phyloP scores from a whole-genome alignment of 2,888 invertebrate species.

The Epinotia ramella region DNA sequence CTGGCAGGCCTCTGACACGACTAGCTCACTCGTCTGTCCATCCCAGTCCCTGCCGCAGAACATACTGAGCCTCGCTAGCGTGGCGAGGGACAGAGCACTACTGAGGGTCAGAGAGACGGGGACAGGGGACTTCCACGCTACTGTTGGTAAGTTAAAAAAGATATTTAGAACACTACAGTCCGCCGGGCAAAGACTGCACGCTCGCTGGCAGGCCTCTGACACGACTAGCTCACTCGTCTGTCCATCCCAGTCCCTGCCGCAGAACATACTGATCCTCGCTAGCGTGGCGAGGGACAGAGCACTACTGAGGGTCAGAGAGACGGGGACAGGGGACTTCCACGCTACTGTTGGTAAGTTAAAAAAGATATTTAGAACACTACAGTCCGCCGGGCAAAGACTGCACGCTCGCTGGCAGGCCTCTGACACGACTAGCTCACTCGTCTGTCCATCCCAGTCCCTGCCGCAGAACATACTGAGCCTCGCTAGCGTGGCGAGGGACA shows the following conservation, averaged over 20 bases:
- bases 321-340: constrained; percentile 43
- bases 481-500: constrained; percentile 46
- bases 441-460: constrained; percentile 61
- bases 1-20: constrained; percentile 40
- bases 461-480: constrained; percentile 52
- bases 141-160: constrained; percentile 56
- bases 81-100: constrained; percentile 47
- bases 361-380: too few relatives aligned
- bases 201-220: constrained; percentile 42
- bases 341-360: constrained; percentile 57
- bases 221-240: constrained; percentile 43
- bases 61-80: constrained; percentile 50
- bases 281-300: constrained; percentile 51
- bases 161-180: constrained; percentile 63
- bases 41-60: constrained; percentile 54
- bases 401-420: constrained; percentile 42
- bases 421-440: neutral
- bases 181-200: constrained; percentile 37
- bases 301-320: constrained; percentile 47
- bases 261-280: constrained; percentile 52
- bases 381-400: constrained; percentile 19
- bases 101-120: constrained; percentile 48
- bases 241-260: constrained; percentile 52
- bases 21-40: constrained; percentile 54
- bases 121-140: constrained; percentile 37